Percentiles rank a stretch among this genome's conserved stretches.
Evolutionary conservation across 2,113 vertebrate species (phyloP).

Genomic region (Mobula birostris): DNA sequence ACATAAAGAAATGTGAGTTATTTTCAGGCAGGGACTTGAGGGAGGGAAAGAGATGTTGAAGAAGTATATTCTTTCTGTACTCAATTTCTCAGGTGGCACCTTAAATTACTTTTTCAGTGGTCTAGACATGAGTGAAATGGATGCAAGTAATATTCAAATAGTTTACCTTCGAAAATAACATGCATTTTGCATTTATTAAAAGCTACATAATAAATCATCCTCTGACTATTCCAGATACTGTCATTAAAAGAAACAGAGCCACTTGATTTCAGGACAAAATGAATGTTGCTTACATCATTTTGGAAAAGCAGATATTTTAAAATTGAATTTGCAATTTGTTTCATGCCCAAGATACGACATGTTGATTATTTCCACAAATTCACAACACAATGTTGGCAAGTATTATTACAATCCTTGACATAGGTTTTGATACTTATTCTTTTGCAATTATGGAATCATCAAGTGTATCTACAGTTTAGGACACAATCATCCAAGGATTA

Average conservation of each 20-base stretch:
- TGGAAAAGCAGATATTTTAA: neutral
- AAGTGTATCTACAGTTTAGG: neutral
- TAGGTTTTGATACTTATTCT: neutral
- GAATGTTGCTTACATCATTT: neutral
- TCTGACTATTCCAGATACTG: neutral
- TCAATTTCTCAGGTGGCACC: neutral
- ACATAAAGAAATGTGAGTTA: neutral
- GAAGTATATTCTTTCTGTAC: neutral
- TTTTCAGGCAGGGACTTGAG: neutral
- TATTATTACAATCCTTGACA: neutral
- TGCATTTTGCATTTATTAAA: neutral
- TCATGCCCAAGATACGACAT: neutral
- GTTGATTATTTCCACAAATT: slow-evolving; percentile 1
- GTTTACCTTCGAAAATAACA: neutral
- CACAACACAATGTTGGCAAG: neutral
- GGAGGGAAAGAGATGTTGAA: neutral
- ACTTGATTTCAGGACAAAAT: neutral
- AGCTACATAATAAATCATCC: neutral
- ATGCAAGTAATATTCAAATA: neutral
- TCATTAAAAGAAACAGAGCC: neutral
- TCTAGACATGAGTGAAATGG: neutral
- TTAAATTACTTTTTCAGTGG: neutral
- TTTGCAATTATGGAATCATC: neutral
- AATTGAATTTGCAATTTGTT: neutral
- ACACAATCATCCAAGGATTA: neutral